These are phyloP conservation scores for Hermetia illucens DNA, from an alignment of 1,140 invertebrate species.

Conservation along the genomic window DNA sequence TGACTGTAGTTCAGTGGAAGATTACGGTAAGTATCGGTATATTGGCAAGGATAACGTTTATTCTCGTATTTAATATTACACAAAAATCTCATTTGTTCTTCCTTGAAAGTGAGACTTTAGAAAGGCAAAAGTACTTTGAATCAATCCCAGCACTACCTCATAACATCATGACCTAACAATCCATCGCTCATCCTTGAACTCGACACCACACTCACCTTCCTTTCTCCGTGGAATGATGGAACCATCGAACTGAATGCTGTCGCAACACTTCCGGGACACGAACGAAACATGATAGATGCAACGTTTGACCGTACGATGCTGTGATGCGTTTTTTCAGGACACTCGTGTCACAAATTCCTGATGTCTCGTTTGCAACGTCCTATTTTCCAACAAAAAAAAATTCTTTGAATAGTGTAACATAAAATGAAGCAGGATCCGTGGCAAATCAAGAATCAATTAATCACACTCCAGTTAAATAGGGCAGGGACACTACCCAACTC, in stretches of 20 bases:
- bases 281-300: slow-evolving; percentile 58
- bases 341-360: slow-evolving; percentile 53
- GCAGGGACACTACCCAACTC: slow-evolving; percentile 4
- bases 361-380: slow-evolving; percentile 57
- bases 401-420: not conserved
- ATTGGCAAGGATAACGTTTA: too few relatives aligned
- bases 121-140: too few relatives aligned
- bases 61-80: too few relatives aligned
- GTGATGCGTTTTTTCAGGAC: slow-evolving; percentile 51
- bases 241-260: slow-evolving; percentile 48
- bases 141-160: too few relatives aligned
- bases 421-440: slow-evolving; percentile 1
- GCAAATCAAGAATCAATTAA: not conserved
- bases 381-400: slow-evolving; percentile 33
- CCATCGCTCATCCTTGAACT: too few relatives aligned
- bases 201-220: slow-evolving; percentile 33
- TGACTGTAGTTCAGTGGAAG: too few relatives aligned
- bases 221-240: slow-evolving; percentile 54
- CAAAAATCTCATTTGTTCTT: slow-evolving; percentile 1
- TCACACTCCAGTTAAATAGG: not conserved
- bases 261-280: slow-evolving; percentile 50
- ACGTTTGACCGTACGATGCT: slow-evolving; percentile 60
- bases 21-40: too few relatives aligned
- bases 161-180: too few relatives aligned
- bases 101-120: too few relatives aligned